Evolutionary conservation across 2,888 invertebrate species (phyloP), one percentile per base, ranked within the genome.

Genomic region (Idaea straminata): DNA sequence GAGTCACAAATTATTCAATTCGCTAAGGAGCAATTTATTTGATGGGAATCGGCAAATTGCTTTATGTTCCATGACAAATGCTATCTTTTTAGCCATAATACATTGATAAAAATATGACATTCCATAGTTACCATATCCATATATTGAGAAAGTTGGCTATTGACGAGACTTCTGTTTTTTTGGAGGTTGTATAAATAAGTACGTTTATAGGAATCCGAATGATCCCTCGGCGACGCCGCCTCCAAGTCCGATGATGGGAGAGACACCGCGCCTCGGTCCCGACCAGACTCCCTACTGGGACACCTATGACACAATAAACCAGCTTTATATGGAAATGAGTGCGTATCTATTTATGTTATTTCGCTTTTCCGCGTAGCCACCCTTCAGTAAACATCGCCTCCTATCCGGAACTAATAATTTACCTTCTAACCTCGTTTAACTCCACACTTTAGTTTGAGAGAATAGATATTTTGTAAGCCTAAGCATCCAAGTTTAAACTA

Each of bases 251-350:
- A 78, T 89, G 78, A 74, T 89, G 72, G 92, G 89, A 61, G 92
- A 86, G 72, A 77, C 85, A 64, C 82, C 92, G 73, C 75, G 87
- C 66, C 76, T 90, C 61, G 94, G 93, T 38, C 83, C 86, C 58
- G 89, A 91, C 70, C 85, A 92, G 76, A 93, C 95, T 62, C 96
- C 97, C 59, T 97, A 96, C 84, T 98, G 97, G 97, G 97, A 97
- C 86, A 96, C 97, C 35, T 98, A 97, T 87, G 97, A 97, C 87
- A 96, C 97, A 73, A 97, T 97, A 86, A 97, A 97, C 92, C 97
- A 98, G 85, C 95, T 97, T 66, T 98, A 97, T 87, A 94, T 98
- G 88, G 97, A 96, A 91, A 92, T 96, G 84, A 95, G 96, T 96
- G 88, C 89, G 94, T 89, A 79, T 69, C 73, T 70, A 73, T 71